phyloP scores from a whole-genome alignment of 2,797 vertebrate species.

The Acrossocheilus fasciatus region DNA sequence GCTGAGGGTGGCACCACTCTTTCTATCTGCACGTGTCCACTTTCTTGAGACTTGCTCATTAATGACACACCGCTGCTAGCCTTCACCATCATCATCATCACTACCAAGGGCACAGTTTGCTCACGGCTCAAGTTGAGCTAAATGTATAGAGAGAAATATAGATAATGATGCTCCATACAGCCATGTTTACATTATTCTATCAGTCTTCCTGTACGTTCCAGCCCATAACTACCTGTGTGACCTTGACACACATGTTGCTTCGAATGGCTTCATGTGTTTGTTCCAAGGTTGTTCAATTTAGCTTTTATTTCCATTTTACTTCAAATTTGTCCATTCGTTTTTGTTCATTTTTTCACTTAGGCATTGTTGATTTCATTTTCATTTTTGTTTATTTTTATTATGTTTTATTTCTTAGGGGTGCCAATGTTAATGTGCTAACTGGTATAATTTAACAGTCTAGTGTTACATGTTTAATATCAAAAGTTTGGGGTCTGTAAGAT shows the following conservation, averaged over 20 bases:
- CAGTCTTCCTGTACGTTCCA: background rate
- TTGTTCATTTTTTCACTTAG: background rate
- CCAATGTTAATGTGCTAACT: background rate
- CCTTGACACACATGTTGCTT: background rate
- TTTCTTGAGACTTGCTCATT: constrained; percentile 3
- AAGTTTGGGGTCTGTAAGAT: background rate
- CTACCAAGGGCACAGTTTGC: background rate
- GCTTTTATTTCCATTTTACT: background rate
- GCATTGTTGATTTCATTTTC: background rate
- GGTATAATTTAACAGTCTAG: background rate
- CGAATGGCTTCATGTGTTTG: background rate
- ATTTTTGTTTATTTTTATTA: background rate
- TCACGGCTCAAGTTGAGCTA: background rate
- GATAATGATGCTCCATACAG: constrained; percentile 9
- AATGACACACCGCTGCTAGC: constrained; percentile 7
- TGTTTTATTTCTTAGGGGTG: background rate
- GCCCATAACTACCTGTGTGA: background rate
- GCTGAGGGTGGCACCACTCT: constrained; percentile 66
- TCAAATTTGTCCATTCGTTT: background rate
- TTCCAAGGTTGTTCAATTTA: background rate
- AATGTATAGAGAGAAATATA: background rate
- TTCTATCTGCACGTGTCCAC: constrained; percentile 32
- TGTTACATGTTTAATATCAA: background rate
- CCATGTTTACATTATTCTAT: constrained; percentile 6
- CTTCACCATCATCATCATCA: constrained; percentile 27